phyloP scores from a whole-genome alignment of 2,797 vertebrate genomes.

The Erpetoichthys calabaricus region DNA sequence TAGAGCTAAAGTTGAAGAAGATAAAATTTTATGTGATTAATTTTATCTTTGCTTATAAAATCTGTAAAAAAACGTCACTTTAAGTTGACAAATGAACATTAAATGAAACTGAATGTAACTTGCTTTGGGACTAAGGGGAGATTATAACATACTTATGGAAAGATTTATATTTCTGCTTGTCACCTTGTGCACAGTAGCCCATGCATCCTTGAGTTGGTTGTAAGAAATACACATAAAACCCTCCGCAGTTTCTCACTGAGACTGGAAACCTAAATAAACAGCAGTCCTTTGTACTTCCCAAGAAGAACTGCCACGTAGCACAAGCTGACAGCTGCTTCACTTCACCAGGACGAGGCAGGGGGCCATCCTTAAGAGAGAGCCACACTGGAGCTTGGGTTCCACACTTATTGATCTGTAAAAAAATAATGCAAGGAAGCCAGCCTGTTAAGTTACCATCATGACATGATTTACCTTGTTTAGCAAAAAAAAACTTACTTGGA shows the following conservation, averaged over 20 bases:
- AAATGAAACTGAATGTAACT: too few relatives aligned
- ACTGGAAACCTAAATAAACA: slow-evolving; percentile 53
- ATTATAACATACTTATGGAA: too few relatives aligned
- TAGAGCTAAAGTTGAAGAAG: too few relatives aligned
- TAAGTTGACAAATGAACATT: too few relatives aligned
- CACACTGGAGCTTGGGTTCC: slow-evolving; percentile 60
- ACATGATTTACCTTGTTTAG: too few relatives aligned
- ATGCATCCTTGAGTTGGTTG: slow-evolving; percentile 58
- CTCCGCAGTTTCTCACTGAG: slow-evolving; percentile 42
- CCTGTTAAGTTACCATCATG: too few relatives aligned
- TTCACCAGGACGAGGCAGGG: slow-evolving; percentile 36
- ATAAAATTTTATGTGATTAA: too few relatives aligned
- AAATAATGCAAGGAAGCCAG: accelerated
- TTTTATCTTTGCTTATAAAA: too few relatives aligned
- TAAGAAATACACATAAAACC: slow-evolving; percentile 53
- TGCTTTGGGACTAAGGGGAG: too few relatives aligned
- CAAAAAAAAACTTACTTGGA: too few relatives aligned
- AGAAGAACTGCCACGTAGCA: slow-evolving; percentile 55
- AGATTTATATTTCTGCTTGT: background rate
- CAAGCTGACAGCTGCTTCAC: slow-evolving; percentile 42
- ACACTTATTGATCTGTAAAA: slow-evolving; percentile 56
- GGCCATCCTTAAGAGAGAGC: slow-evolving; percentile 44
- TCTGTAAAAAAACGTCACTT: too few relatives aligned
- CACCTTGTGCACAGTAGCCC: slow-evolving; percentile 59
- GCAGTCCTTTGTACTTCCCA: slow-evolving; percentile 43